These are phyloP conservation scores for Pipistrellus kuhlii DNA, from an alignment of 2,797 vertebrate species.

Conservation along the genomic window DNA sequence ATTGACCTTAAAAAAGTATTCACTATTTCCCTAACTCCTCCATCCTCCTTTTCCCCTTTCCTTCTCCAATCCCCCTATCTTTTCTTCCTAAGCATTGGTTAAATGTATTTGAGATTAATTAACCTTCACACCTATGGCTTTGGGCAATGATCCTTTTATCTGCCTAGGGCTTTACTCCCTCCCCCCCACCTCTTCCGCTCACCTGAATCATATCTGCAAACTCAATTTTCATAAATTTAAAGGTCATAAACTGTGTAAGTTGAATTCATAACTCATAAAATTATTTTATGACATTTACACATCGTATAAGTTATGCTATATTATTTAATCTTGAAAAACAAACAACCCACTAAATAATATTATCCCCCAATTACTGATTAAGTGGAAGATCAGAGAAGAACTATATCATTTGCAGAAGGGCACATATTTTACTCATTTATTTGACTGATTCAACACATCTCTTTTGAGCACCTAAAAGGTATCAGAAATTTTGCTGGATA, in stretches of 20 bases:
- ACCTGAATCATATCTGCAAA: background rate
- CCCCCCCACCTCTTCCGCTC: too few relatives aligned
- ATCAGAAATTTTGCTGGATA: background rate
- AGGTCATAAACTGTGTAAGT: conserved; percentile 5
- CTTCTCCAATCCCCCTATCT: background rate
- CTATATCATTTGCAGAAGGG: conserved; percentile 18
- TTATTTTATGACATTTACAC: conserved; percentile 23
- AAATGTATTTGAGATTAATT: conserved; percentile 38
- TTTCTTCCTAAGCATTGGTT: background rate
- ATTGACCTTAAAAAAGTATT: background rate
- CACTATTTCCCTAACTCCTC: background rate
- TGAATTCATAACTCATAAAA: background rate
- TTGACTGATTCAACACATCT: background rate
- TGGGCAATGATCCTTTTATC: background rate
- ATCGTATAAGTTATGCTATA: background rate
- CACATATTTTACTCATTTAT: background rate
- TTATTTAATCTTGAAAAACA: conserved; percentile 18
- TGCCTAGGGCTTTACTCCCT: background rate
- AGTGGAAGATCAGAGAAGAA: conserved; percentile 4
- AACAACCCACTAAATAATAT: conserved; percentile 15
- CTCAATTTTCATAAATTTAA: conserved; percentile 27
- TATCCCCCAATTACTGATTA: background rate
- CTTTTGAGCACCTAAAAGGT: background rate
- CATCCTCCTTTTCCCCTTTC: too few relatives aligned
- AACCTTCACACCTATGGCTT: background rate